Base-by-base conservation (phyloP, 1,140 invertebrate species). In the Pogonomyrmex barbatus region DNA sequence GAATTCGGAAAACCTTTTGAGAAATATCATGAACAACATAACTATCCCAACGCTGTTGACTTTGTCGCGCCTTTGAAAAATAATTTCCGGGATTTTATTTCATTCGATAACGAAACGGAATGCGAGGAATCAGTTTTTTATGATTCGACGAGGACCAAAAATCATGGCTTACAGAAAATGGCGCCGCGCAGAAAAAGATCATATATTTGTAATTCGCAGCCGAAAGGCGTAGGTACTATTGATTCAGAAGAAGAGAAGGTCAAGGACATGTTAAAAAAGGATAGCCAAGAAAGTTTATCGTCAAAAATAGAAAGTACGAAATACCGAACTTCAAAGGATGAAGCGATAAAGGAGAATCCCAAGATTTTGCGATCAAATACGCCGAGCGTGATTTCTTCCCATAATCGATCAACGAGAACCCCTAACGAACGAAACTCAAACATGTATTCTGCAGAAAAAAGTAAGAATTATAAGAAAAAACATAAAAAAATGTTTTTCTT, bases 31-130 rank as follows among this genome's bases (percentile, higher is more conserved):
- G 33, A 78, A 78, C 33, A 3, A 54, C n/a, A 68, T 45, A 1
- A 36, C 12, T 10, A 58, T 58, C 9, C 47, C 5, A 30, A 50
- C 3, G 10, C 10, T 4, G 39, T 10, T 24, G 24, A 82, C 30
- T 4, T 36, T 0, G 1, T 24, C 2, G 36, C 10, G 3, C 3
- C 47, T 52, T 47, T 17, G 4, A 60, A 39, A 12, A 60, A 75
- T 60, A 39, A 6, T 39, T 36, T 47, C 3, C 75, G 68, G 79
- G 54, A 83, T 3, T 83, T 50, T n/a, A 45, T 63, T 60, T 17
- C 79, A 24, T 60, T 60, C 6, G 79, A 75, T 36, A 75, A 83
- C 8, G 12, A 75, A 5, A 6, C 6, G 12, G 14, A 47, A 47
- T n/a, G 30, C 17, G 54, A 83, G 6, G 42, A 17, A 73, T 39